phyloP scores from a whole-genome alignment of 2,797 vertebrate genomes.

The Molossus alvarezi region DNA sequence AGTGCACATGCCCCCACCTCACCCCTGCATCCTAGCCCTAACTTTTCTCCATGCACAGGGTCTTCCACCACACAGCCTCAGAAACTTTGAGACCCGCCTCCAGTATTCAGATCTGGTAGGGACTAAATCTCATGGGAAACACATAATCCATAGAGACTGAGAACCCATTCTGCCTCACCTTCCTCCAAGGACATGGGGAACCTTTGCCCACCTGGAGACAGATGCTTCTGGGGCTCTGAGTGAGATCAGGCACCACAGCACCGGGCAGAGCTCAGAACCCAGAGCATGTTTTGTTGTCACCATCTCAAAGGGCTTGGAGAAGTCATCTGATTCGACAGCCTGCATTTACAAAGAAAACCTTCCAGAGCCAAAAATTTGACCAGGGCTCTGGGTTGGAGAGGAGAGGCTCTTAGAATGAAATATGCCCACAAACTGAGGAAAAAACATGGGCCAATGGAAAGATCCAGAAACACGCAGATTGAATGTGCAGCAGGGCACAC shows the following conservation, averaged over 20 bases:
- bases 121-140: background rate
- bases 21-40: background rate
- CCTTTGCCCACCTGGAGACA: background rate
- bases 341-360: background rate
- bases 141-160: background rate
- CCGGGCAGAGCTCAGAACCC: background rate
- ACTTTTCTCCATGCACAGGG: background rate
- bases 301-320: background rate
- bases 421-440: background rate
- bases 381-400: background rate
- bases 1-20: background rate
- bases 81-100: background rate
- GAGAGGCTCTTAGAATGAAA: background rate
- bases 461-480: background rate
- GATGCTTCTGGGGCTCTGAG: background rate
- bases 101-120: background rate
- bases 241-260: background rate
- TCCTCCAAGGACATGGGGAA: background rate
- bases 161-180: background rate
- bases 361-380: background rate
- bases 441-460: background rate
- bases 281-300: fast-evolving
- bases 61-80: background rate
- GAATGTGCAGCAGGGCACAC: background rate
- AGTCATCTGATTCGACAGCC: background rate